These are phyloP conservation scores for Clarias laeviceps DNA, from an alignment of 2,797 vertebrate species.

Conservation along the genomic window DNA sequence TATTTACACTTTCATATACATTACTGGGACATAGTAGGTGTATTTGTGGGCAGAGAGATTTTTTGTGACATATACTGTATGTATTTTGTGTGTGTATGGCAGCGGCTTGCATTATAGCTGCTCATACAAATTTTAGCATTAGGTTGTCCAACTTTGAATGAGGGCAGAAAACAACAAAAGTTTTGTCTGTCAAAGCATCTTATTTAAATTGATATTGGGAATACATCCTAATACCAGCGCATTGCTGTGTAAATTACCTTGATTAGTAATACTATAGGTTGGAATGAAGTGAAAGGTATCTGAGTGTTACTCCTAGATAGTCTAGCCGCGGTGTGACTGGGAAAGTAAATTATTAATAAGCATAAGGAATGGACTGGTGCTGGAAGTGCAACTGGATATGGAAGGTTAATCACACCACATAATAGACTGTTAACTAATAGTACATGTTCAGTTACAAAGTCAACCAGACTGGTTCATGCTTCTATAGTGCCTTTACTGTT, in stretches of 20 bases:
- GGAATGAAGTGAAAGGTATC: slow-evolving; percentile 53
- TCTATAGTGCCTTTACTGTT: slow-evolving; percentile 3
- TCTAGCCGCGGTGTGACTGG: slow-evolving; percentile 39
- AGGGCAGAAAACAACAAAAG: neutral
- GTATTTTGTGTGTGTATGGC: neutral
- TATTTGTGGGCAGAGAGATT: neutral
- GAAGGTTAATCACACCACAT: slow-evolving; percentile 47
- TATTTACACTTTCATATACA: neutral
- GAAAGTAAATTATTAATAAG: slow-evolving; percentile 54
- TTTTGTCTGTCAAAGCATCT: neutral
- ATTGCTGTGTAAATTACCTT: slow-evolving; percentile 12
- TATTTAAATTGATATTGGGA: neutral
- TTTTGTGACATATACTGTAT: neutral
- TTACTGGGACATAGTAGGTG: neutral
- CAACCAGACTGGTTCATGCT: slow-evolving; percentile 5
- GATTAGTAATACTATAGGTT: slow-evolving; percentile 39
- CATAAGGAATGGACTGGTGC: slow-evolving; percentile 36
- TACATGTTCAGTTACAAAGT: slow-evolving; percentile 17
- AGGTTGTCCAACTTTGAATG: neutral
- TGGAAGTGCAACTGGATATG: slow-evolving; percentile 40
- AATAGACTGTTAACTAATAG: slow-evolving; percentile 34
- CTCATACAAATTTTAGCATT: neutral
- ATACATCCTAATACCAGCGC: neutral
- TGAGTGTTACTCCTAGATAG: slow-evolving; percentile 45
- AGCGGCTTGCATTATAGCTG: neutral